Evolutionary conservation across 2,888 invertebrate genomes (phyloP), one percentile per base, ranked within the genome.

Genomic region (Meliscaeva auricollis): DNA sequence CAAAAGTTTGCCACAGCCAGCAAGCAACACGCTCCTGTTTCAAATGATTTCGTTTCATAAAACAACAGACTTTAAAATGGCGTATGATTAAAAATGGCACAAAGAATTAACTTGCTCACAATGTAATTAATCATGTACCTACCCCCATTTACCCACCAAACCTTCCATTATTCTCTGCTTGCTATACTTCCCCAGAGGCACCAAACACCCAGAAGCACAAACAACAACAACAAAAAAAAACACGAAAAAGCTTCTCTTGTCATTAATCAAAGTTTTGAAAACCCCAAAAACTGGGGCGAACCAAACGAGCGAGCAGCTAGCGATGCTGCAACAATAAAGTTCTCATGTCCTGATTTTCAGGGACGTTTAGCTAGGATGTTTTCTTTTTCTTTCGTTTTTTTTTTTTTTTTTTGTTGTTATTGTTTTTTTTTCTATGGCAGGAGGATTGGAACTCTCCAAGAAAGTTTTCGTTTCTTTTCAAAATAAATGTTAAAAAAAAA

Each of bases 1-100:
- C 38, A 7, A 3, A 38, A 38, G 9, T 20, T 26, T 32, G 48
- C 62, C 41, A 62, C 44, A 44, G 4, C 13, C 46, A 38, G 13
- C 32, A 44, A 38, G 48, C 66, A 50, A 50, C 66, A 50, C 50
- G 50, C 50, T 66, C 50, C 30, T 56, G 41, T 62, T 58, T 58
- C 58, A 60, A 73, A 77, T 82, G 54, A 62, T 68, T 62, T 70
- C 60, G 69, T 48, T 44, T 52, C 73, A 74, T 72, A 68, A 73
- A 74, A 68, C 74, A 84, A 80, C 75, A 77, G 77, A 81, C 85
- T 81, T 81, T 85, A 81, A 85, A 85, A 76, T 73, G 85, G 85
- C 73, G 85, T 81, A 85, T 85, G 76, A 85, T 81, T 85, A 85
- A 85, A 85, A 85, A 85, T 85, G 85, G 85, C 85, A 85, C 76